These are phyloP conservation scores for Phaonia tiefii DNA, from an alignment of 2,888 invertebrate species.

Conservation along the genomic window DNA sequence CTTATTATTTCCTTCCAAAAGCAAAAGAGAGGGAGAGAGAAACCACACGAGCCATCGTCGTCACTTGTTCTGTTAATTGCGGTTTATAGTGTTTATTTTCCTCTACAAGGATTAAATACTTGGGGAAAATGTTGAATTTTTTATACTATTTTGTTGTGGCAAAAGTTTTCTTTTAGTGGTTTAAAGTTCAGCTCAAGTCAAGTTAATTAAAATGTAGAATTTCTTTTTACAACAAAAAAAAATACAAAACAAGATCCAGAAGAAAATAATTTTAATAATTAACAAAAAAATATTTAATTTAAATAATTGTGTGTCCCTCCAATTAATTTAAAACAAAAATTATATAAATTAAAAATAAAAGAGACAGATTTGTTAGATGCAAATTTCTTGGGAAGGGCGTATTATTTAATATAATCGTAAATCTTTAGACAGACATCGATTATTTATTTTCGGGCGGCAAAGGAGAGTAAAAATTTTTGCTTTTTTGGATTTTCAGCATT, in stretches of 20 bases:
- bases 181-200: constrained; percentile 59
- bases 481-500: no score
- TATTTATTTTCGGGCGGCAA: no score
- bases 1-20: neutral
- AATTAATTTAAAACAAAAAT: neutral
- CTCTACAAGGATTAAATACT: constrained; percentile 39
- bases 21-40: neutral
- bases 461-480: no score
- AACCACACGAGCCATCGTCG: constrained; percentile 12
- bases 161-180: constrained; percentile 44
- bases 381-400: no score
- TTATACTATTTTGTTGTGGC: constrained; percentile 27
- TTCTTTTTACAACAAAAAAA: neutral
- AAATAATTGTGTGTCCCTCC: no score
- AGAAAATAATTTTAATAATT: no score
- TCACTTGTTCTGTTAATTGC: constrained; percentile 34
- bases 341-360: neutral
- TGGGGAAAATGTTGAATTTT: constrained; percentile 49
- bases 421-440: no score
- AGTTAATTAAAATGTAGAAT: constrained; percentile 64
- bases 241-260: neutral
- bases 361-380: neutral
- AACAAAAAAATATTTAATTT: no score
- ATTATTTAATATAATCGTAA: no score
- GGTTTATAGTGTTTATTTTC: constrained; percentile 3